Conservation (phyloP, 2,113 vertebrate genomes). For the Zosterops pallidus region DNA sequence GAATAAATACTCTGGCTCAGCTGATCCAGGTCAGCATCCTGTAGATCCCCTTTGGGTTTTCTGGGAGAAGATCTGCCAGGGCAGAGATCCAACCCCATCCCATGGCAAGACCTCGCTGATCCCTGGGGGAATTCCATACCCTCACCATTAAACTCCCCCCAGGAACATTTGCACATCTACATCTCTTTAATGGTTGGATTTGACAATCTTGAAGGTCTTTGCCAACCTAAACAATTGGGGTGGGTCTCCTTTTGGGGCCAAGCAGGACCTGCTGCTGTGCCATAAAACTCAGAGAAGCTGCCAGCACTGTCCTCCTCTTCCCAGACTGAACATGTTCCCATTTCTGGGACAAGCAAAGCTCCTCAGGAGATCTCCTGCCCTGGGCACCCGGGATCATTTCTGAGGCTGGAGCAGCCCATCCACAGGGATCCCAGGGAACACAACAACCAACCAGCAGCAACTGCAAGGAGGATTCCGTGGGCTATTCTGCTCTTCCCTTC, state of each 20-base stretch:
- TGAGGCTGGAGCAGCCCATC: not conserved
- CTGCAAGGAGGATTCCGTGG: not conserved
- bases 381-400: not conserved
- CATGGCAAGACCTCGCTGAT: not conserved
- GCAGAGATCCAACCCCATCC: not conserved
- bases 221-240: not conserved
- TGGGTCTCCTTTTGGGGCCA: not conserved
- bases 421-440: rapidly evolving
- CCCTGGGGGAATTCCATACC: not conserved
- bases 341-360: not conserved
- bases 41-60: rapidly evolving
- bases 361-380: not conserved
- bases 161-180: not conserved
- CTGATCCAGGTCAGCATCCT: not conserved
- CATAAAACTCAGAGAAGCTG: not conserved
- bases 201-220: not conserved
- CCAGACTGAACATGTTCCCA: not conserved
- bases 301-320: not conserved
- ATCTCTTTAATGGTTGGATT: not conserved
- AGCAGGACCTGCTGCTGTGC: not conserved
- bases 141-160: not conserved
- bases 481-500: not conserved
- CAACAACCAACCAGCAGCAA: not conserved
- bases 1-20: not conserved
- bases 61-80: not conserved